Percentiles rank a stretch among this genome's conserved stretches.
phyloP scores from a whole-genome alignment of 2,113 vertebrate species.

The Salminus brasiliensis region DNA sequence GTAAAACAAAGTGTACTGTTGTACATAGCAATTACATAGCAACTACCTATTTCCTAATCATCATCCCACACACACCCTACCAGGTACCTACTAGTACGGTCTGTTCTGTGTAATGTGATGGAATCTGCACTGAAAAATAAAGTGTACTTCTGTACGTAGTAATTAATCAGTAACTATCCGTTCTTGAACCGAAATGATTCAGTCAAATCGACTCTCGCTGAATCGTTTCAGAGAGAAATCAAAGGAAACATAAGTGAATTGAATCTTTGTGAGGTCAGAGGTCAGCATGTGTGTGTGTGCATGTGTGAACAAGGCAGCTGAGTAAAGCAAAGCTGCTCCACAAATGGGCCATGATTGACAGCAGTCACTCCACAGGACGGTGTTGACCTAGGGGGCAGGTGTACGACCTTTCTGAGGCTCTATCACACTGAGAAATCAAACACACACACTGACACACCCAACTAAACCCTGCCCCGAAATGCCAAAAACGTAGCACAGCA shows the following conservation, averaged over 20 bases:
- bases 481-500: not conserved
- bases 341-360: constrained; percentile 62
- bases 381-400: constrained; percentile 73
- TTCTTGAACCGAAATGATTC: too few relatives aligned
- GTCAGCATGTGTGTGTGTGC: not conserved
- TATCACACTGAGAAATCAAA: not conserved
- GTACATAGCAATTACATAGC: too few relatives aligned
- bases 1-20: too few relatives aligned
- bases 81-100: too few relatives aligned
- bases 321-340: constrained; percentile 66
- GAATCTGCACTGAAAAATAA: too few relatives aligned
- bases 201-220: too few relatives aligned
- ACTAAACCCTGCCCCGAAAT: not conserved
- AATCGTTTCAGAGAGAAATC: too few relatives aligned
- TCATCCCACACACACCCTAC: too few relatives aligned
- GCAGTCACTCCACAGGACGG: constrained; percentile 53
- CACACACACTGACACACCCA: constrained; percentile 9
- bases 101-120: too few relatives aligned
- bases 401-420: not conserved
- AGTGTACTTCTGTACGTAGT: too few relatives aligned
- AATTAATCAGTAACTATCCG: too few relatives aligned
- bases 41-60: too few relatives aligned
- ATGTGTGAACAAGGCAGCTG: constrained; percentile 48
- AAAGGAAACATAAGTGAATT: not conserved
- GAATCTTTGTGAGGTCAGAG: not conserved